Evolutionary conservation across 2,888 invertebrate species (phyloP), one percentile per base, ranked within the genome.

Genomic region (Mesorhabditis spiculigera): DNA sequence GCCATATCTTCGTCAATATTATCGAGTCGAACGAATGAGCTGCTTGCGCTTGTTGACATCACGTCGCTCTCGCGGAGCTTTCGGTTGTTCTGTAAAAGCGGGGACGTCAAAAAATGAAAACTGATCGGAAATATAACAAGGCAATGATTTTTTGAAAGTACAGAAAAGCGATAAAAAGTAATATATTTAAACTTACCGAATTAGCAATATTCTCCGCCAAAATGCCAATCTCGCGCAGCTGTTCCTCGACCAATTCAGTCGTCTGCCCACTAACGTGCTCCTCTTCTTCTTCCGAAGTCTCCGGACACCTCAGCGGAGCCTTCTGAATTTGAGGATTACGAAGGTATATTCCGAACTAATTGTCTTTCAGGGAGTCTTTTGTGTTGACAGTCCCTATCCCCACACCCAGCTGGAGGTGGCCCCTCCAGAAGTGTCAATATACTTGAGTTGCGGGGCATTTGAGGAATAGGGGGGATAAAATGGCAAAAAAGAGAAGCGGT

Each of bases 201-300:
- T 50, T 50, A 10, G 58, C 58, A 50, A 50, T 50, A 50, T 50
- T 50, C 58, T 50, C 58, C 10, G 58, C 58, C 58, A 50, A 50
- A 13, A 10, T 50, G 1, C 58, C 58, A n/a, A 50, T 50, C 58
- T 50, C 58, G 8, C 58, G 58, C 58, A 50, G n/a, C n/a, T 50
- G 58, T 50, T 50, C 10, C n/a, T 50, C 58, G 3, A 50, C 58
- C 10, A 50, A n/a, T 50, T 50, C 58, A 13, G 58, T 50, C 58
- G 58, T 50, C n/a, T 50, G 10, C n/a, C 58, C 58, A 50, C 10
- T 50, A 13, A 50, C 58, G 8, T n/a, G 10, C n/a, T 50, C 58
- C n/a, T 50, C n/a, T 50, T 50, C 58, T 50, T 50, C 58, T 50
- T 50, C n/a, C n/a, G 8, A 10, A 50, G n/a, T 50, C 28, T 28